These are phyloP conservation scores for Linepithema humile DNA, from an alignment of 1,140 invertebrate species.

Conservation along the genomic window DNA sequence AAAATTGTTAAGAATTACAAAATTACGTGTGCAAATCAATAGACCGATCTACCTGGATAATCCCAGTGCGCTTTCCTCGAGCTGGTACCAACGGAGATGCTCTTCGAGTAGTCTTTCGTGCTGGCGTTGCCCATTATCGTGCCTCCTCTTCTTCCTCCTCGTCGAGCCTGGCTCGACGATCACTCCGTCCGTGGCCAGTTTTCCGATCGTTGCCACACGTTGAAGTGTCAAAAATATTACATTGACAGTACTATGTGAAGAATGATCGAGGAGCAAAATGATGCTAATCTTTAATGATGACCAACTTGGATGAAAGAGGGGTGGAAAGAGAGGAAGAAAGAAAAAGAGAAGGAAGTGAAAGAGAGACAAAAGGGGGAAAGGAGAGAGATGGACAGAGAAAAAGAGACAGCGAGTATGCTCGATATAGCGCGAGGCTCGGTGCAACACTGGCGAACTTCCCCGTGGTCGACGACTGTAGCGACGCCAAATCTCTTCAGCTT, in stretches of 20 bases:
- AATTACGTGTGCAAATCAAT: neutral
- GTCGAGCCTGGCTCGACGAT: slow-evolving; percentile 59
- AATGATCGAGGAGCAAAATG: slow-evolving; percentile 37
- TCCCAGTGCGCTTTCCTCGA: slow-evolving; percentile 79
- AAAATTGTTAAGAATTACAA: neutral
- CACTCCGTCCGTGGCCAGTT: slow-evolving; percentile 54
- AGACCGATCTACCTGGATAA: slow-evolving; percentile 77
- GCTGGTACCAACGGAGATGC: slow-evolving; percentile 59
- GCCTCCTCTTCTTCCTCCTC: slow-evolving; percentile 40
- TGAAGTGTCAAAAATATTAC: slow-evolving; percentile 36
- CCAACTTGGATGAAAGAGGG: slow-evolving; percentile 15
- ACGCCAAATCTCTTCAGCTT: slow-evolving; percentile 65
- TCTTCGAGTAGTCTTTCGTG: slow-evolving; percentile 76
- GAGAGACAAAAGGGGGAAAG: neutral
- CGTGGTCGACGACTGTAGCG: slow-evolving; percentile 67
- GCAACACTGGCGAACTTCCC: slow-evolving; percentile 70
- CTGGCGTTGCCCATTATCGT: slow-evolving; percentile 80
- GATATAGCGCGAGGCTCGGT: slow-evolving; percentile 79
- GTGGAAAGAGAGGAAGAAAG: neutral
- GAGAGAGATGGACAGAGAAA: slow-evolving; percentile 54
- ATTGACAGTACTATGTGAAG: slow-evolving; percentile 31
- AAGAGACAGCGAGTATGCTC: slow-evolving; percentile 66
- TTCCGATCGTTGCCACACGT: slow-evolving; percentile 26
- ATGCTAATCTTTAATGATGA: slow-evolving; percentile 38
- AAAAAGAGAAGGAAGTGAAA: slow-evolving; percentile 10